Base-by-base conservation (phyloP, 2,888 invertebrate species). In the Macaria liturata region DNA sequence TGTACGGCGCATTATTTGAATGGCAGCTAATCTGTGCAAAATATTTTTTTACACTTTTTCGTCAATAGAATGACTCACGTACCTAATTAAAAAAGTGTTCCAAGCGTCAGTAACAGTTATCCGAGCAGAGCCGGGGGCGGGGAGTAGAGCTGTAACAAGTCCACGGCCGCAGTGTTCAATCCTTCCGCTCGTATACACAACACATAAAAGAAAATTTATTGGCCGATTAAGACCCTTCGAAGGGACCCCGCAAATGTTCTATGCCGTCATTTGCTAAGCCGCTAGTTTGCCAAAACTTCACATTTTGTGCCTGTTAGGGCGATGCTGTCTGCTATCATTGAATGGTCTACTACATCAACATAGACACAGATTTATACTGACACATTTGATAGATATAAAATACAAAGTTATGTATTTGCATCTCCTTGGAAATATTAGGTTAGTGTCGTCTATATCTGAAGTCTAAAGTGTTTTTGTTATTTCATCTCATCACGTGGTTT, bases 181-280 rank as follows among this genome's bases (percentile, higher is more conserved):
- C 68, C 66, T 68, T 70, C 69, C 69, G 63, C 70, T 64, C 67
- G 74, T 79, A 75, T 75, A 83, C 73, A 80, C 68, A 67, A 74
- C 74, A 75, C 81, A 84, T 83, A 84, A 83, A 86, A 84, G 76
- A 77, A 81, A 83, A 86, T 86, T 82, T 84, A 86, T 86, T 72
- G 82, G 70, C 79, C 84, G 84, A 81, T 86, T 84, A 83, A 82
- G 80, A 79, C 80, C 83, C 80, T 80, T 79, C 74, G 78, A 78
- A 80, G 81, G 81, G 78, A 76, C 70, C 70, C 83, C 84, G 70
- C 84, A 81, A 84, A 86, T 81, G 80, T 75, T 79, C 78, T 76
- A 66, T 70, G 71, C 77, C 80, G 79, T 78, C 84, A 79, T 84
- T 85, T 79, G 73, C 75, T 67, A 74, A 76, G 76, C 83, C 83